Base-by-base conservation (phyloP, 2,888 invertebrate genomes). In the Terebella lapidaria region DNA sequence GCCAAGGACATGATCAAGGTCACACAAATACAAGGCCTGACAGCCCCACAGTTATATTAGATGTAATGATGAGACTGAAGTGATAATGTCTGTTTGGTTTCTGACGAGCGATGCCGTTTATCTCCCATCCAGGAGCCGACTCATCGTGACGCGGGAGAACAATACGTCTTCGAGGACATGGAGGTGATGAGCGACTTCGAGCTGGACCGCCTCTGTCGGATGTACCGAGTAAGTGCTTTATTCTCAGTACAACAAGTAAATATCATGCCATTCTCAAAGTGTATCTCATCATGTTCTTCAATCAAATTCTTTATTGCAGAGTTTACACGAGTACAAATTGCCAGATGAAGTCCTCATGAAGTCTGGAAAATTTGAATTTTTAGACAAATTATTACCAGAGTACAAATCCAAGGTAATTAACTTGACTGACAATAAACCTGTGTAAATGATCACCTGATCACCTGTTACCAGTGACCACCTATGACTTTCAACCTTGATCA, bases 151-250 rank as follows among this genome's bases (percentile, higher is more conserved):
- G 81, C 82, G 18, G 71, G 79, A 58, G 75, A 75, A 46, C 68
- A 81, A 20, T 71, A 80, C 71, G 88, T 94, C 35, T 87, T 88
- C 61, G 93, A 96, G 72, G 95, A 96, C 76, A 83, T 97, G 75
- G 84, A 87, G 46, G 88, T 88, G 75, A 86, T 91, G 86, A 92
- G 92, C 0, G 96, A 97, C 83, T 95, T 92, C 80, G 92, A 95
- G 80, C 88, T 96, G 66, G 89, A 90, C 78, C 87, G 88, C 71
- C 82, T 93, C 53, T 88, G 91, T 26, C 82, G 85, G 69, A 84
- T 85, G 57, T 87, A 89, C 77, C 82, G 82, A 74, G 89, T 87
- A 73, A 81, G 67, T 46, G 24, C 22, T 15, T 10, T n/a, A 15
- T 35, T 35, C n/a, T 35, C n/a, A 35, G 42, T 35, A 15, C 10